phyloP scores from a whole-genome alignment of 2,797 vertebrate genomes.

The Phalanger gymnotis region DNA sequence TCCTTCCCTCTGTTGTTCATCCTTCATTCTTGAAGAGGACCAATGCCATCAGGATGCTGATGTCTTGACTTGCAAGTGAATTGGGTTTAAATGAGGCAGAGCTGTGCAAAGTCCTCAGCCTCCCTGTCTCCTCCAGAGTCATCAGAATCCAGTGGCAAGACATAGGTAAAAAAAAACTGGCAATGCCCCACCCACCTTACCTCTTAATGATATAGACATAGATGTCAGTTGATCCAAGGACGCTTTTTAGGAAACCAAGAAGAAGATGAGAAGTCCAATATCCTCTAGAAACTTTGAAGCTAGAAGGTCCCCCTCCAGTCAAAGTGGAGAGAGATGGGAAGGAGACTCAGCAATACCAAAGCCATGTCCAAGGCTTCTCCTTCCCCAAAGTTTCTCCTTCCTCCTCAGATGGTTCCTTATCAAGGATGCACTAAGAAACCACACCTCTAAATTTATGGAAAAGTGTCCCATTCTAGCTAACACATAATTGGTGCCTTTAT shows the following conservation, averaged over 20 bases:
- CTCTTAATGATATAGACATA: not conserved
- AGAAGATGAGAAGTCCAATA: not conserved
- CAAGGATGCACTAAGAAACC: not conserved
- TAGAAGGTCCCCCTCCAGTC: not conserved
- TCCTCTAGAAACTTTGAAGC: not conserved
- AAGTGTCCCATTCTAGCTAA: not conserved
- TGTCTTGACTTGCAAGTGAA: not conserved
- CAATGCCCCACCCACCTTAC: not conserved
- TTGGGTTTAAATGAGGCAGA: not conserved
- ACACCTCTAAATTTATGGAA: not conserved
- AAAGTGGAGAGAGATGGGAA: not conserved
- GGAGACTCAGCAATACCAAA: not conserved
- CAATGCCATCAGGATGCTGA: not conserved
- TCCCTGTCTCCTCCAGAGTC: not conserved
- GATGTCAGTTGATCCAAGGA: not conserved
- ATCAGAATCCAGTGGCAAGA: not conserved
- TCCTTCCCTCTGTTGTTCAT: not conserved
- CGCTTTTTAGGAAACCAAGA: not conserved
- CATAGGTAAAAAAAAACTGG: not conserved
- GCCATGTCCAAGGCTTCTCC: not conserved
- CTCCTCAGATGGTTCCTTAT: not conserved
- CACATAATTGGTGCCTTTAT: not conserved
- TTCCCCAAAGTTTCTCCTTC: not conserved
- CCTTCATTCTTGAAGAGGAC: no score
- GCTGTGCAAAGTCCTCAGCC: not conserved